Evolutionary conservation across 2,888 invertebrate species (phyloP).

Genomic region (Orchesella flavescens): DNA sequence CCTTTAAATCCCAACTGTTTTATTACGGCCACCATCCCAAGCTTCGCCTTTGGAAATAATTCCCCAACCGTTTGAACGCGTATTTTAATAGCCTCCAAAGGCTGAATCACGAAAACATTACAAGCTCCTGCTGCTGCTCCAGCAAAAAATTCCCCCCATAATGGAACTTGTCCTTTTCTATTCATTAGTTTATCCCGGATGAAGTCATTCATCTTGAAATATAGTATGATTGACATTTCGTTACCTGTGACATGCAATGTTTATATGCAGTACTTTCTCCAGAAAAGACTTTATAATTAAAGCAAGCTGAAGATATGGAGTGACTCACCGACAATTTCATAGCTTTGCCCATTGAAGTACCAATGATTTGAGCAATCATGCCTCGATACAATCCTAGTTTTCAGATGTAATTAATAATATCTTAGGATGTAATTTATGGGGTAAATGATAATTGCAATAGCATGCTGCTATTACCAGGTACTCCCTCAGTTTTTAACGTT

Average conservation of each 20-base stretch:
- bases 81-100: constrained; percentile 80
- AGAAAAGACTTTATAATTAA: too few relatives aligned
- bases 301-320: too few relatives aligned
- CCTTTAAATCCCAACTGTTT: constrained; percentile 78
- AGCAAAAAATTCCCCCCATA: constrained; percentile 74
- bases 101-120: constrained; percentile 79
- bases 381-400: constrained; percentile 76
- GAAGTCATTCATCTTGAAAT: constrained; percentile 77
- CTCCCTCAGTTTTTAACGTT: constrained; percentile 42
- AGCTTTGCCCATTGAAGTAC: constrained; percentile 80
- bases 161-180: constrained; percentile 73
- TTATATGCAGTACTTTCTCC: neutral
- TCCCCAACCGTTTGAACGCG: constrained; percentile 79
- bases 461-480: constrained; percentile 29
- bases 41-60: constrained; percentile 74
- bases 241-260: constrained; percentile 29
- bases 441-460: too few relatives aligned
- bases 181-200: constrained; percentile 77
- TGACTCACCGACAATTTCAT: constrained; percentile 77
- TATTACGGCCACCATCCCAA: constrained; percentile 76
- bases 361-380: constrained; percentile 78
- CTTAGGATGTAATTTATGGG: too few relatives aligned
- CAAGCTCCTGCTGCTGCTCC: constrained; percentile 76
- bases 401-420: neutral
- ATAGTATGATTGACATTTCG: constrained; percentile 2